These are phyloP conservation scores for Globodera rostochiensis DNA, from an alignment of 1,140 invertebrate species.

Conservation along the genomic window DNA sequence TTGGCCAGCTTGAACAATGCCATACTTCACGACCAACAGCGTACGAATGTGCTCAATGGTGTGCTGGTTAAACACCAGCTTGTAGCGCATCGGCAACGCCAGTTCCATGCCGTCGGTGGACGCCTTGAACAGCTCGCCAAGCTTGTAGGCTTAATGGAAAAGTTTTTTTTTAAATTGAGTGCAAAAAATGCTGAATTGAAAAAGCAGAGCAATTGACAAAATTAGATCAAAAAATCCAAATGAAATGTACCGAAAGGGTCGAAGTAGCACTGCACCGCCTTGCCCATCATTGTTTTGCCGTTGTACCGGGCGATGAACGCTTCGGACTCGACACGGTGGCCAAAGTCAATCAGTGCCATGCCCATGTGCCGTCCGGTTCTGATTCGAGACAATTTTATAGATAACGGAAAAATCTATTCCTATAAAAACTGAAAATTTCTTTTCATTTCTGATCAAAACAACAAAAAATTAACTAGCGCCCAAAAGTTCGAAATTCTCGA, in stretches of 20 bases:
- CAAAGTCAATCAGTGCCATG: conserved; percentile 25
- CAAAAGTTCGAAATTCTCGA: too few species aligned
- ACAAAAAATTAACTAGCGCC: too few species aligned
- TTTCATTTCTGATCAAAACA: too few species aligned
- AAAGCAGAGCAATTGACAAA: not conserved
- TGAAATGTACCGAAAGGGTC: conserved; percentile 32
- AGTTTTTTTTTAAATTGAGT: not conserved
- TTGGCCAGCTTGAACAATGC: not conserved
- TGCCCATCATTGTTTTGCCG: conserved; percentile 34
- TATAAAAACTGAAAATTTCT: too few species aligned
- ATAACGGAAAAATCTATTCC: too few species aligned
- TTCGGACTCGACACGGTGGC: not conserved
- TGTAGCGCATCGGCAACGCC: conserved; percentile 16
- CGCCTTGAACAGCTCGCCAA: conserved; percentile 23
- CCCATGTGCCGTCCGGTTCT: conserved; percentile 28
- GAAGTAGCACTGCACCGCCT: conserved; percentile 34
- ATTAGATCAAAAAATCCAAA: not conserved
- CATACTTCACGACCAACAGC: conserved; percentile 13
- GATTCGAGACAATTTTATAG: too few species aligned
- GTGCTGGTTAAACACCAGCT: conserved; percentile 16
- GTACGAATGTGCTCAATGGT: conserved; percentile 18
- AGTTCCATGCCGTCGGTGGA: not conserved
- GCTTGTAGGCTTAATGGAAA: conserved; percentile 7
- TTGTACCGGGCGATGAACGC: conserved; percentile 26
- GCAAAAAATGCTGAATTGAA: not conserved